Base-by-base conservation (phyloP, 2,888 invertebrate genomes). In the Tachystola acroxantha region DNA sequence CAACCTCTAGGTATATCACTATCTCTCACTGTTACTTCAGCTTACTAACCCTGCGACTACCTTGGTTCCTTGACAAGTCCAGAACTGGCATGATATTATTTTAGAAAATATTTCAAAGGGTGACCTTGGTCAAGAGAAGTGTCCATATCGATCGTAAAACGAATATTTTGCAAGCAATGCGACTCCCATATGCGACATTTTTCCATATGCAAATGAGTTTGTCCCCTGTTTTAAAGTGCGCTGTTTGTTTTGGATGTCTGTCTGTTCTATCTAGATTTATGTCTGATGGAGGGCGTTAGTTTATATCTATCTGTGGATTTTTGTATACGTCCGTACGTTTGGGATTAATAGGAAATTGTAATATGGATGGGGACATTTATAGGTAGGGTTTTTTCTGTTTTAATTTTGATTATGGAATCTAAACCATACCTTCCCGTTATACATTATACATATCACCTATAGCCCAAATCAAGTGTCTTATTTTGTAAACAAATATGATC, bases 171-270 rank as follows among this genome's bases (percentile, higher is more conserved):
- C 57, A 46, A 47, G 22, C 36, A 43, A 26, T 9, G 34, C 29
- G 19, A 22, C 26, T 42, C 46, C 57, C 73, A 67, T 74, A 75
- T 78, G 74, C 64, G 72, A 62, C 67, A 61, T 55, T 71, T 75
- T 76, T 74, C 76, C 81, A 72, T 81, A 85, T 84, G 85, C 79
- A 85, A 85, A 85, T 84, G 60, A 73, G 64, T 67, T 55, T 56
- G 57, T 55, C 81, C 79, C 79, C 67, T 50, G 64, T 71, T 76
- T 76, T 73, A 74, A 27, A 24, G 67, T 69, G 59, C 53, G 48
- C 55, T 77, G 73, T 81, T 82, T 81, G 81, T 76, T 80, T 84
- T 80, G 77, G 62, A 66, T 46, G 72, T 68, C 71, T 67, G 69
- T 66, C 42, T 49, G 50, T 44, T 52, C 58, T 56, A 53, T 57